phyloP scores from a whole-genome alignment of 2,888 invertebrate genomes.

The Aphodius granarius region DNA sequence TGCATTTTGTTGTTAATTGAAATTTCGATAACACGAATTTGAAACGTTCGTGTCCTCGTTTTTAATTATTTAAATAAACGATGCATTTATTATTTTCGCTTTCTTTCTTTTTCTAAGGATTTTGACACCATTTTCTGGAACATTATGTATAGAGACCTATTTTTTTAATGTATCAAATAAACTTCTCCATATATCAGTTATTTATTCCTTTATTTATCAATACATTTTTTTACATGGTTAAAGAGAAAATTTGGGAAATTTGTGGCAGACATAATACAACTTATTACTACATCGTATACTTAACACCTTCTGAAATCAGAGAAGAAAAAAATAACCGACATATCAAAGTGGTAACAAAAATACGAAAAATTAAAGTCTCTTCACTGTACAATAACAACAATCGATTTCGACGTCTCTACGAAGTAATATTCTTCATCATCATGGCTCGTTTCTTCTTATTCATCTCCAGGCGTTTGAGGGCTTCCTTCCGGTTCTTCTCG shows the following conservation, averaged over 20 bases:
- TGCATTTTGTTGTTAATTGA: constrained; percentile 25
- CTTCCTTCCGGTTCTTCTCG: constrained; percentile 49
- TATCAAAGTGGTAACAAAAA: background rate
- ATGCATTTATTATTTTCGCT: constrained; percentile 1
- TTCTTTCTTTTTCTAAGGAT: constrained; percentile 5
- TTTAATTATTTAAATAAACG: constrained; percentile 8
- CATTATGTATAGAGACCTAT: background rate
- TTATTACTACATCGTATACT: background rate
- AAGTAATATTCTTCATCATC: constrained; percentile 17
- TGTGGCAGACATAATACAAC: background rate
- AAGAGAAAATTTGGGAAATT: background rate
- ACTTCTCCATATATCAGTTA: constrained; percentile 16
- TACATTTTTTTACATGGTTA: constrained; percentile 15
- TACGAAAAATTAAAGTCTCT: background rate
- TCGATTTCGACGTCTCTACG: background rate
- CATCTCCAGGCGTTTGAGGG: constrained; percentile 46
- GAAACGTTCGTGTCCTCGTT: constrained; percentile 19
- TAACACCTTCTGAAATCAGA: background rate
- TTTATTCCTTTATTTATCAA: constrained; percentile 21
- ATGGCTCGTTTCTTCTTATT: constrained; percentile 39
- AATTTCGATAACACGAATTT: constrained; percentile 7
- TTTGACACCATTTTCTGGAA: background rate
- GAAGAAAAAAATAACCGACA: background rate
- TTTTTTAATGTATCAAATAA: constrained; percentile 20
- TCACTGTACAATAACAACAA: background rate